These are phyloP conservation scores for Pollenia amentaria DNA, from an alignment of 2,888 invertebrate species.

Conservation along the genomic window DNA sequence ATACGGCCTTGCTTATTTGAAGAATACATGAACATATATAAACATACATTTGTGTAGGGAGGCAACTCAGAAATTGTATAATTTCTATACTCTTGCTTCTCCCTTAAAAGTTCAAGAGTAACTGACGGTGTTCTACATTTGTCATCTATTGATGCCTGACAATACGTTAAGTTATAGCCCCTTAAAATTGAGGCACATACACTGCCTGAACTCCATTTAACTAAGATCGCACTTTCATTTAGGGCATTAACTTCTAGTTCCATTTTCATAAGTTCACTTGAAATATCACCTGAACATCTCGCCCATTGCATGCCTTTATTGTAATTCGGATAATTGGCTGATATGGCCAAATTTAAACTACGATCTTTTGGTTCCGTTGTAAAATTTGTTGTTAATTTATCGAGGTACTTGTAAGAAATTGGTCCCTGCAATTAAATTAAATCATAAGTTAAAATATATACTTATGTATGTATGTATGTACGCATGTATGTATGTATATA, in stretches of 20 bases:
- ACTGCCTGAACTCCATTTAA: slow-evolving; percentile 91
- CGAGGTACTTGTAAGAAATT: slow-evolving; percentile 86
- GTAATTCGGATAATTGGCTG: slow-evolving; percentile 88
- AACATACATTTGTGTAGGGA: slow-evolving; percentile 90
- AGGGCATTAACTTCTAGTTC: slow-evolving; percentile 72
- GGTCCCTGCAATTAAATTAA: slow-evolving; percentile 84
- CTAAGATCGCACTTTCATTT: slow-evolving; percentile 84
- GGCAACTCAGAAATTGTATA: slow-evolving; percentile 87
- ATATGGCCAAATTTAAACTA: slow-evolving; percentile 90
- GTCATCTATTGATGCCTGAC: slow-evolving; percentile 85
- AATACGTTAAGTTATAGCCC: slow-evolving; percentile 91
- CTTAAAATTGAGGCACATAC: slow-evolving; percentile 89
- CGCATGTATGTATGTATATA: too few species aligned
- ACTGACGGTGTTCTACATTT: slow-evolving; percentile 41
- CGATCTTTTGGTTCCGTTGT: slow-evolving; percentile 84
- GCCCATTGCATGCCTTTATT: slow-evolving; percentile 95
- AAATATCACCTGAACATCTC: slow-evolving; percentile 85
- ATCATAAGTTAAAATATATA: too few species aligned
- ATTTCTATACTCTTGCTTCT: slow-evolving; percentile 60
- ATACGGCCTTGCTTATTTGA: slow-evolving; percentile 86
- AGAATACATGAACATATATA: slow-evolving; percentile 88
- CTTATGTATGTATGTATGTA: too few species aligned
- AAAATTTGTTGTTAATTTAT: slow-evolving; percentile 76
- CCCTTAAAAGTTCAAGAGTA: slow-evolving; percentile 59
- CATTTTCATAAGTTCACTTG: slow-evolving; percentile 76